phyloP scores from a whole-genome alignment of 2,797 vertebrate species.

The Gorsachius magnificus region DNA sequence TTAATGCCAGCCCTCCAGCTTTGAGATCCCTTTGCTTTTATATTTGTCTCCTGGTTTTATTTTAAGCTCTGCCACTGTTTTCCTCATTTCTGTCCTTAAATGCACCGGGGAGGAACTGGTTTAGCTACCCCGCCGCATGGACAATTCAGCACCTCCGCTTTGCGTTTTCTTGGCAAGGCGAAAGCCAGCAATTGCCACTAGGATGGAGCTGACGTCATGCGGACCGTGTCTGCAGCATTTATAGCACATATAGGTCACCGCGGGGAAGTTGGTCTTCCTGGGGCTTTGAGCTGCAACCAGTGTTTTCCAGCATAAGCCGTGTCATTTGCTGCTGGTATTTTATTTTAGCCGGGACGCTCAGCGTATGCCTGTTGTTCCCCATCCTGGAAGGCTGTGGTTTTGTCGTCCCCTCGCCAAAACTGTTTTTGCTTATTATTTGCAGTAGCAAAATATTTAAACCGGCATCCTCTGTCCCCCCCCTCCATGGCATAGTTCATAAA shows the following conservation, averaged over 20 bases:
- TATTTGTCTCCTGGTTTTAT: conserved; percentile 43
- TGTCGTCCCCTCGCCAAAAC: neutral
- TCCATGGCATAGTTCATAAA: neutral
- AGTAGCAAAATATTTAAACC: neutral
- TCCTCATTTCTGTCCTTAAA: conserved; percentile 54
- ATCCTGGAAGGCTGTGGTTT: neutral
- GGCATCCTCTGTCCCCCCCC: accelerated
- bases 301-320: neutral
- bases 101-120: conserved; percentile 57
- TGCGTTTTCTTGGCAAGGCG: conserved; percentile 42
- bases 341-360: neutral
- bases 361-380: neutral
- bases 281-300: conserved; percentile 10
- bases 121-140: conserved; percentile 16
- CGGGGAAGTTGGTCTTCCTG: conserved; percentile 41
- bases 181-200: conserved; percentile 37
- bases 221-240: conserved; percentile 42
- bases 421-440: neutral
- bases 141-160: conserved; percentile 58
- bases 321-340: neutral
- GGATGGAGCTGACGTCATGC: conserved; percentile 49
- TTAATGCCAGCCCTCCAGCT: neutral
- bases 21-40: neutral
- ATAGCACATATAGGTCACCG: conserved; percentile 52
- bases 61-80: conserved; percentile 50